phyloP scores from a whole-genome alignment of 2,888 invertebrate species.

The Chaitophorus viminalis region DNA sequence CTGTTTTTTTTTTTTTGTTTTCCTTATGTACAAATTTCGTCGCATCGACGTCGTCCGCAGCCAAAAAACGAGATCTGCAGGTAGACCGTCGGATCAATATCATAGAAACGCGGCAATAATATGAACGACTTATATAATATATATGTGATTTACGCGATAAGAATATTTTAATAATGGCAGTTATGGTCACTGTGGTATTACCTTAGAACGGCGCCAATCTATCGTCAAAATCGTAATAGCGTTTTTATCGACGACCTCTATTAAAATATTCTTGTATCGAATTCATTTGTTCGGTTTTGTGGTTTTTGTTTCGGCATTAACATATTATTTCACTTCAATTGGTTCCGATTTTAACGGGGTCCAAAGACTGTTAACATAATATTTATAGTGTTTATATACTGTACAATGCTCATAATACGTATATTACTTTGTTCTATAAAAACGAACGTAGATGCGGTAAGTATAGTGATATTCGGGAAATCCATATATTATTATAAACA shows the following conservation, averaged over 20 bases:
- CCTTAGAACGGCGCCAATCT: neutral
- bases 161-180: neutral
- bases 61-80: no score
- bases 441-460: neutral
- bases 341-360: neutral
- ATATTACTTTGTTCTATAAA: neutral
- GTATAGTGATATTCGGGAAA: no score
- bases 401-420: neutral
- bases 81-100: no score
- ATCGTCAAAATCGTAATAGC: neutral
- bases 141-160: neutral
- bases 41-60: no score
- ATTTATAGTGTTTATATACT: no score
- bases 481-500: no score
- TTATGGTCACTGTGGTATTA: neutral
- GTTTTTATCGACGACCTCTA: neutral
- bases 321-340: neutral
- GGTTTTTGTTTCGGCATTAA: neutral
- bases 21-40: no score
- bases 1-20: no score
- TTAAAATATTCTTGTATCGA: neutral
- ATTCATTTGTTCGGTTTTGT: neutral
- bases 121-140: no score
- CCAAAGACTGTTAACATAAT: neutral
- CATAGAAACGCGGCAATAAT: no score